phyloP scores from a whole-genome alignment of 35 echinoderm and acorn worm species.

The Apostichopus californicus region DNA sequence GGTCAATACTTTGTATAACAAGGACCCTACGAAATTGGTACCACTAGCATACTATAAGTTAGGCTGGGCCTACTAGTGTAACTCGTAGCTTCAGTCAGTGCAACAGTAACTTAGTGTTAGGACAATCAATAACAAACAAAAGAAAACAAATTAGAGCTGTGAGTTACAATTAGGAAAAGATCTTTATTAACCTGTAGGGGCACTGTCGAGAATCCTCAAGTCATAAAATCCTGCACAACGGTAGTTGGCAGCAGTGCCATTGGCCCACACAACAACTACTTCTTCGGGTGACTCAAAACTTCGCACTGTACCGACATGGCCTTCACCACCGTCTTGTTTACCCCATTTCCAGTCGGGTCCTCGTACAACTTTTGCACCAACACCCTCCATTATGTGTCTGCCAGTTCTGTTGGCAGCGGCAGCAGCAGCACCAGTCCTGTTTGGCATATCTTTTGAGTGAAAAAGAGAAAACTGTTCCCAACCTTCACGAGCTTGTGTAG shows the following conservation, averaged over 20 bases:
- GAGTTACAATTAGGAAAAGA: too few relatives aligned
- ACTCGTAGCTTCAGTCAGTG: neutral
- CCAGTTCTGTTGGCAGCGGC: constrained; percentile 47
- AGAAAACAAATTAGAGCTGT: too few relatives aligned
- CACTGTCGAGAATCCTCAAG: constrained; percentile 89
- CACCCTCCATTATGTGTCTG: constrained; percentile 94
- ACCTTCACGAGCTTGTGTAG: neutral
- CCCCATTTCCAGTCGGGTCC: constrained; percentile 99
- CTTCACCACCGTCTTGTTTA: constrained; percentile 99
- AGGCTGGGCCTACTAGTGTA: neutral
- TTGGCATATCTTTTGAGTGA: constrained; percentile 26
- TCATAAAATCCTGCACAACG: constrained; percentile 98
- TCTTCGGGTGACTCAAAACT: constrained; percentile 99
- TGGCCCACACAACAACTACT: constrained; percentile 99
- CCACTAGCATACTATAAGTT: neutral
- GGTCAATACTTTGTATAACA: too few relatives aligned
- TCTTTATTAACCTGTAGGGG: constrained; percentile 77
- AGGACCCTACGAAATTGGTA: too few relatives aligned
- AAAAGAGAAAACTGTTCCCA: neutral
- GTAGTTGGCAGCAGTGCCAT: constrained; percentile 98
- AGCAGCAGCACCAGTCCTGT: constrained; percentile 12
- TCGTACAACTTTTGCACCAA: constrained; percentile 92
- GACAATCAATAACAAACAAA: too few relatives aligned
- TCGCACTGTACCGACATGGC: constrained; percentile 95
- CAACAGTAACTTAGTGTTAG: neutral